Evolutionary conservation across 2,113 vertebrate species (phyloP).

Genomic region (Peromyscus maniculatus): DNA sequence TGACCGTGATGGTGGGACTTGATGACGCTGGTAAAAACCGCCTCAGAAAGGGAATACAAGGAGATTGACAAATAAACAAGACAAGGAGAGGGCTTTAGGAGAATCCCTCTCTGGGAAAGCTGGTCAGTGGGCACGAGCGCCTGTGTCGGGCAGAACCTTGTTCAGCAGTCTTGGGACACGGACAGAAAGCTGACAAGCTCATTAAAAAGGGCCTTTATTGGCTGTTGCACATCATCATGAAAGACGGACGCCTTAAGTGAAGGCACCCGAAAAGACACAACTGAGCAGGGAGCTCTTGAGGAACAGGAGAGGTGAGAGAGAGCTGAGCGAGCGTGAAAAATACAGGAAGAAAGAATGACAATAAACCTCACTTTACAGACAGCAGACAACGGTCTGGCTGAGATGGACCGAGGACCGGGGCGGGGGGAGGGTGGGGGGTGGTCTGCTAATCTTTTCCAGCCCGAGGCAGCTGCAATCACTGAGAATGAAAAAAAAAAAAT

Average conservation of each 20-base stretch:
- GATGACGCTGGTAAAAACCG: slow-evolving; percentile 97
- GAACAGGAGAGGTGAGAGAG: slow-evolving; percentile 94
- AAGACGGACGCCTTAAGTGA: slow-evolving; percentile 94
- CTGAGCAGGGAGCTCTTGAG: slow-evolving; percentile 93
- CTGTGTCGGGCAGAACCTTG: slow-evolving; percentile 94
- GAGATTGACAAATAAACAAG: slow-evolving; percentile 98
- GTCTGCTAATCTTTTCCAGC: slow-evolving; percentile 92
- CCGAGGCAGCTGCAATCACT: slow-evolving; percentile 90
- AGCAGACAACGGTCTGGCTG: slow-evolving; percentile 83
- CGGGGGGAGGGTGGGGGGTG: neutral
- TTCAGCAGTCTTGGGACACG: slow-evolving; percentile 93
- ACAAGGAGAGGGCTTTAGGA: slow-evolving; percentile 94
- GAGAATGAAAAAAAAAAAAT: slow-evolving; percentile 91
- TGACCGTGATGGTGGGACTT: slow-evolving; percentile 97
- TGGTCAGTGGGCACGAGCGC: slow-evolving; percentile 97
- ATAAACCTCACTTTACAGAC: slow-evolving; percentile 86
- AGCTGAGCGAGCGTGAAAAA: slow-evolving; percentile 91
- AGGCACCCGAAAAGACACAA: slow-evolving; percentile 94
- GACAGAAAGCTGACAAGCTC: slow-evolving; percentile 96
- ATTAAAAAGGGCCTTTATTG: slow-evolving; percentile 96
- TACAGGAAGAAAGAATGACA: slow-evolving; percentile 94
- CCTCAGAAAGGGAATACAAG: slow-evolving; percentile 94
- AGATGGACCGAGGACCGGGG: slow-evolving; percentile 83
- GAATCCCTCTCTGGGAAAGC: slow-evolving; percentile 96
- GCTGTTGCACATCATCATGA: slow-evolving; percentile 95